Evolutionary conservation across 2,113 vertebrate species (phyloP).

Genomic region (Tursiops truncatus): DNA sequence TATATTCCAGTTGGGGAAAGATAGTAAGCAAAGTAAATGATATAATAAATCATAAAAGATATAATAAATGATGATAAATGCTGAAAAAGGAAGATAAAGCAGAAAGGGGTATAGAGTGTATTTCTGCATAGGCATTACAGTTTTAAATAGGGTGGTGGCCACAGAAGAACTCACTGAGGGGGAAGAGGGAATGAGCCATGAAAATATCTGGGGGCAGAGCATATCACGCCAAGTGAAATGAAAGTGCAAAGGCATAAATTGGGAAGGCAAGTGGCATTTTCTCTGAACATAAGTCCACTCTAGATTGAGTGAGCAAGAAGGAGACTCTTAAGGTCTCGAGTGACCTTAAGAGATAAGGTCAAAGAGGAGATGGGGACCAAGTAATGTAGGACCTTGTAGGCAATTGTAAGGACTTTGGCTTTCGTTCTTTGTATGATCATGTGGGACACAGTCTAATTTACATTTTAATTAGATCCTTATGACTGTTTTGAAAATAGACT

Average conservation of each 20-base stretch:
- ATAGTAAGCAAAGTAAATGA: slow-evolving; percentile 9
- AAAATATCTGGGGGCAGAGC: not conserved
- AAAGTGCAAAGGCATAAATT: not conserved
- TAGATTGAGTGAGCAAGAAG: not conserved
- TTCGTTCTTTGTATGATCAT: not conserved
- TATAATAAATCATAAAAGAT: not conserved
- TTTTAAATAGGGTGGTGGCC: not conserved
- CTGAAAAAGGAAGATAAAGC: not conserved
- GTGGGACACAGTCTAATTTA: not conserved
- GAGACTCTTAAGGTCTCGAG: not conserved
- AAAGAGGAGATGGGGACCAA: not conserved
- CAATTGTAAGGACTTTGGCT: not conserved
- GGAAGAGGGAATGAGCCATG: not conserved
- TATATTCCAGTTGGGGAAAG: not conserved
- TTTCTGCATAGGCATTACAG: not conserved
- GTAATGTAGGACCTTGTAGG: not conserved
- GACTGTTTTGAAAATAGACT: not conserved
- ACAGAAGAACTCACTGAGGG: not conserved
- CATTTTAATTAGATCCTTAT: not conserved
- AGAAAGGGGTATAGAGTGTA: not conserved
- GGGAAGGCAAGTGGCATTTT: not conserved
- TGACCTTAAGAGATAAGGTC: not conserved
- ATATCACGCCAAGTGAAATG: not conserved
- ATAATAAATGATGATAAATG: not conserved
- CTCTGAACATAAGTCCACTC: not conserved